phyloP scores from a whole-genome alignment of 2,113 vertebrate species.

The Percopsis transmontana region DNA sequence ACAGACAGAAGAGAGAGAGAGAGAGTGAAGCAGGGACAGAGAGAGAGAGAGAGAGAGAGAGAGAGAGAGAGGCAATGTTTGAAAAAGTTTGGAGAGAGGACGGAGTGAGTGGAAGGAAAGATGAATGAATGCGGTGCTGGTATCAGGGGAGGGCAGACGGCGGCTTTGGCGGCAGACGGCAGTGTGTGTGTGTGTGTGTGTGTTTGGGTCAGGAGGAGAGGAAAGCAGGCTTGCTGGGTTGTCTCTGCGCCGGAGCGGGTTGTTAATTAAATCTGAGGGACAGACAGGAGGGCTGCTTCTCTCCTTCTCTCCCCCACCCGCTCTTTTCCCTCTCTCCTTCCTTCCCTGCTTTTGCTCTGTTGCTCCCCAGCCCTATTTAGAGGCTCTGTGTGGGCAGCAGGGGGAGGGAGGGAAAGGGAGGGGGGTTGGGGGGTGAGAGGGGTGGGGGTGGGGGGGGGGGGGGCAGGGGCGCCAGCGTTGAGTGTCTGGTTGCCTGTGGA shows the following conservation, averaged over 20 bases:
- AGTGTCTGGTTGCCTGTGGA: constrained; percentile 82
- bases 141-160: constrained; percentile 73
- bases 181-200: constrained; percentile 32
- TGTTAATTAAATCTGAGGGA: constrained; percentile 86
- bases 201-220: constrained; percentile 66
- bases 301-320: constrained; percentile 53
- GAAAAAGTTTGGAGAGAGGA: constrained; percentile 58
- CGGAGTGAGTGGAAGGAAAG: constrained; percentile 48
- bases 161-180: constrained; percentile 60
- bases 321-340: constrained; percentile 15
- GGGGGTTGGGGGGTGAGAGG: constrained; percentile 8
- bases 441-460: constrained; percentile 25
- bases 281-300: constrained; percentile 79
- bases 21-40: background rate
- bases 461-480: constrained; percentile 73
- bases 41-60: constrained; percentile 18
- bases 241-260: constrained; percentile 73
- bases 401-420: constrained; percentile 5
- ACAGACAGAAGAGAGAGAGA: background rate
- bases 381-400: constrained; percentile 53
- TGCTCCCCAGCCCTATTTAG: constrained; percentile 59
- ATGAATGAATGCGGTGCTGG: constrained; percentile 67
- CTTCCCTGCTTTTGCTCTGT: constrained; percentile 3
- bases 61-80: constrained; percentile 28
- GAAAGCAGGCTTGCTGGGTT: constrained; percentile 74